A percentile compares a stretch with the other conserved stretches of the same genome.
Evolutionary conservation across 2,888 invertebrate species (phyloP).

Genomic region (Apamea epomidion): DNA sequence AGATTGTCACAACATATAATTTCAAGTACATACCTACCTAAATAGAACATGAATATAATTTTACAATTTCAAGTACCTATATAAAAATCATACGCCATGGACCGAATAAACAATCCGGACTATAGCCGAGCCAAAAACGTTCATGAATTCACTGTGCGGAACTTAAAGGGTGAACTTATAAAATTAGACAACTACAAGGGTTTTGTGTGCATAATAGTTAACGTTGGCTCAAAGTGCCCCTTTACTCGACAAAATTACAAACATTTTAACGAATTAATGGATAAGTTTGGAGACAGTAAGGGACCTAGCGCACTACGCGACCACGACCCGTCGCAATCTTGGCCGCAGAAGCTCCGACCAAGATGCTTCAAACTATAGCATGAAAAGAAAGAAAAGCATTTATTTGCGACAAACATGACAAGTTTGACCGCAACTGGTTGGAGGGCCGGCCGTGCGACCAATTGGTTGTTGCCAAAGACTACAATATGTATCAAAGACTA

Average conservation of each 20-base stretch:
- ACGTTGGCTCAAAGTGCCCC: constrained; percentile 24
- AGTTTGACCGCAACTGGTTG: background rate
- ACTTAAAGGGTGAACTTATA: constrained; percentile 37
- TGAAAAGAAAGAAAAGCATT: no score
- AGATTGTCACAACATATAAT: background rate
- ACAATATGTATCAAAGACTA: no score
- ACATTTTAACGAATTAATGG: constrained; percentile 48
- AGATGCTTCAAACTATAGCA: background rate
- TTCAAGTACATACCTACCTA: background rate
- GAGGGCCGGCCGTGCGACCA: background rate
- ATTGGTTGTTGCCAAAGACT: no score
- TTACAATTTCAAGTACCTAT: no score
- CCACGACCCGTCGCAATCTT: constrained; percentile 15
- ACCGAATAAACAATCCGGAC: constrained; percentile 45
- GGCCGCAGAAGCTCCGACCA: background rate
- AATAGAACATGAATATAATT: constrained; percentile 2
- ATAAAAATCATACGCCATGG: constrained; percentile 23
- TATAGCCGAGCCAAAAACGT: constrained; percentile 24
- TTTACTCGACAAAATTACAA: constrained; percentile 17
- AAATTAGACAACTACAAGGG: constrained; percentile 49
- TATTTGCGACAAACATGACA: no score
- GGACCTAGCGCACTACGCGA: background rate
- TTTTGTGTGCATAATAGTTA: constrained; percentile 45
- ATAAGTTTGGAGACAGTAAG: constrained; percentile 47
- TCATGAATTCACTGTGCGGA: constrained; percentile 46